Evolutionary conservation across 2,888 invertebrate genomes (phyloP), one percentile per base, ranked within the genome.

Genomic region (Globia sparganii): DNA sequence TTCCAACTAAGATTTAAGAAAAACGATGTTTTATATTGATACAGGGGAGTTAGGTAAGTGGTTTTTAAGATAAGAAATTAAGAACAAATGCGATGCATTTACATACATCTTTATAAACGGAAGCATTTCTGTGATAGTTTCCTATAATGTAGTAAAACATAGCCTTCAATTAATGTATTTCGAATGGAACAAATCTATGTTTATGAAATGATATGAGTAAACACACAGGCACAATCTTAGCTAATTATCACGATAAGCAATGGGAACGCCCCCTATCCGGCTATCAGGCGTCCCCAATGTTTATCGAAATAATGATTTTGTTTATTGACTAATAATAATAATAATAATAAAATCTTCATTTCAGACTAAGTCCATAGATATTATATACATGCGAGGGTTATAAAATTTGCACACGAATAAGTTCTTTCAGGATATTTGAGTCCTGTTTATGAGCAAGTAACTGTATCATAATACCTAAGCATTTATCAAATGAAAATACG

Each of bases 61-160:
- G 73, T 77, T 68, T 56, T 31, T 46, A 66, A n/a, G n/a, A 37
- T 66, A 65, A 53, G 53, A 49, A 61, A 31, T 53, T 69, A 56
- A 37, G 13, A 76, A 86, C 83, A 86, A 85, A 85, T 85, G 87
- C 78, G 37, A 75, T 69, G 83, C 86, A 86, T 86, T 86, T 86
- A 87, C 40, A n/a, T 72, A 72, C 46, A 76, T 64, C 11, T 67
- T 72, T 78, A 72, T 25, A 75, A 76, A 79, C 65, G 66, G 80
- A 80, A 80, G 86, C 85, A 86, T 86, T 78, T 74, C 86, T 87
- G 86, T 87, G 86, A 87, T 87, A 87, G 72, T 85, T 83, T 79
- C 62, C 64, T 72, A 85, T 61, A 58, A 49, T 64, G 2, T 64
- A 46, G 15, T 1, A 31, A 34, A 37, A 62, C 28, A 62, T 37